Conservation (phyloP, 2,888 invertebrate genomes). For the Noctua comes region DNA sequence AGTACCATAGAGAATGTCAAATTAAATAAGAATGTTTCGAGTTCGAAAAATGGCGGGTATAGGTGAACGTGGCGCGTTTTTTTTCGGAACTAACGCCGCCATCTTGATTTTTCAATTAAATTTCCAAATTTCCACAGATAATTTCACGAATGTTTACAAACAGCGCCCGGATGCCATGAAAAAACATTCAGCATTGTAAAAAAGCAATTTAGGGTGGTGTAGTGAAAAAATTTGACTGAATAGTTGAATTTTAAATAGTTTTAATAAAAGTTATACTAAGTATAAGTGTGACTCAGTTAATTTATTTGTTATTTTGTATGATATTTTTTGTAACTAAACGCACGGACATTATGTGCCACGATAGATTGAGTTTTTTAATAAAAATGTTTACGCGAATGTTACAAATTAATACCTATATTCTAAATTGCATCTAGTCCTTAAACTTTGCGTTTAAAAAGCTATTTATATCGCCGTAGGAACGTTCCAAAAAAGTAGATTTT, state of each 20-base stretch:
- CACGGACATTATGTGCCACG: slow-evolving; percentile 31
- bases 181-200: slow-evolving; percentile 5
- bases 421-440: slow-evolving; percentile 43
- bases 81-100: background rate
- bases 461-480: background rate
- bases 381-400: slow-evolving; percentile 55
- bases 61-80: background rate
- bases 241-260: slow-evolving; percentile 67
- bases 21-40: slow-evolving; percentile 17
- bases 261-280: slow-evolving; percentile 45
- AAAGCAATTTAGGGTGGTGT: slow-evolving; percentile 34
- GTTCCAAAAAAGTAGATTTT: background rate
- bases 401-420: slow-evolving; percentile 40
- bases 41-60: slow-evolving; percentile 31
- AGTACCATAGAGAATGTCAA: slow-evolving; percentile 23
- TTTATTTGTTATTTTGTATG: slow-evolving; percentile 47
- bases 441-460: slow-evolving; percentile 40
- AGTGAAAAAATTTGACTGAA: slow-evolving; percentile 66
- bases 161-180: background rate
- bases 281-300: slow-evolving; percentile 41
- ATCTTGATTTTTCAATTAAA: background rate
- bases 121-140: background rate
- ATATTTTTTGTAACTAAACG: slow-evolving; percentile 51
- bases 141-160: background rate
- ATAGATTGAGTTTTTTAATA: slow-evolving; percentile 13